Conservation (phyloP, 2,797 vertebrate species). For the Thunnus albacares region DNA sequence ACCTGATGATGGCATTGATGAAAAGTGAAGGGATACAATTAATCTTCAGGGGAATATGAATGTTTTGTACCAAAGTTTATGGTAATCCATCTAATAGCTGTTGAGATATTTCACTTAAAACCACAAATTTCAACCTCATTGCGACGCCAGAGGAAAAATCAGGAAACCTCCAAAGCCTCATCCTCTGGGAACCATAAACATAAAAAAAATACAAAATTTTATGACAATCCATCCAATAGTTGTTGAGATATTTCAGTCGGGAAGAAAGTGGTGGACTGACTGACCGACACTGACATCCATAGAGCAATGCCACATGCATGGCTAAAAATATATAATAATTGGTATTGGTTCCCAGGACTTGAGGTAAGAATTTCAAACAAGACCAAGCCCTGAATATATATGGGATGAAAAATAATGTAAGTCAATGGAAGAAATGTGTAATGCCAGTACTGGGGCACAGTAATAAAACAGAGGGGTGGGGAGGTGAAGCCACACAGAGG, state of each 20-base stretch:
- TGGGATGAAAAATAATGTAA: background rate
- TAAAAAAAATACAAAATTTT: background rate
- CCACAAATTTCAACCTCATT: too few relatives aligned
- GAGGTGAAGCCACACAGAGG: slow-evolving; percentile 33
- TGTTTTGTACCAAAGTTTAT: too few relatives aligned
- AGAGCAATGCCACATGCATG: background rate
- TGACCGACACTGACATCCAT: too few relatives aligned
- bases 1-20: too few relatives aligned
- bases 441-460: background rate
- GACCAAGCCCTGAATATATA: background rate
- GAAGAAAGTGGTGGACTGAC: background rate
- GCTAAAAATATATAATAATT: background rate
- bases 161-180: too few relatives aligned
- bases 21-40: too few relatives aligned
- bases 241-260: too few relatives aligned
- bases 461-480: slow-evolving; percentile 9
- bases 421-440: slow-evolving; percentile 3
- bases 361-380: background rate
- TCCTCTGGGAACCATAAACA: too few relatives aligned
- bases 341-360: background rate
- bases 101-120: too few relatives aligned
- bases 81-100: too few relatives aligned
- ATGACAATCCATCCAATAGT: background rate
- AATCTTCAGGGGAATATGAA: too few relatives aligned
- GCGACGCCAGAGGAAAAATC: too few relatives aligned